A percentile compares a stretch with the other conserved stretches of the same genome.
These are phyloP conservation scores for Perodicticus potto DNA, from an alignment of 2,797 vertebrate genomes.

Conservation along the genomic window DNA sequence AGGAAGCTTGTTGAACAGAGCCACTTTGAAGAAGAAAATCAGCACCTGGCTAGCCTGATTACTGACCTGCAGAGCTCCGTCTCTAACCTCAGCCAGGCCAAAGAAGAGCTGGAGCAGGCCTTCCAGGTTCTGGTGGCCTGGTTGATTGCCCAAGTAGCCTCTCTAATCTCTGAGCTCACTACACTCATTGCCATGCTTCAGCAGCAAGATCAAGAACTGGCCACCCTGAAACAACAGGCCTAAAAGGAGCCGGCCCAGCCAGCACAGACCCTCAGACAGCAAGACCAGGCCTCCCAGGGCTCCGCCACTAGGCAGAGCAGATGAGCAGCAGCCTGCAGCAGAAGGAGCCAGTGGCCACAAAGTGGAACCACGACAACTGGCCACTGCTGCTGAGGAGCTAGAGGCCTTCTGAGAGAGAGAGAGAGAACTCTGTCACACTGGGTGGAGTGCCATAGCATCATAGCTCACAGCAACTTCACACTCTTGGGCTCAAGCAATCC, in stretches of 20 bases:
- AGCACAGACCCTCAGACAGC: slow-evolving; percentile 74
- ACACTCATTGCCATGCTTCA: slow-evolving; percentile 82
- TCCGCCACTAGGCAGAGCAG: slow-evolving; percentile 85
- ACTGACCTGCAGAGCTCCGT: slow-evolving; percentile 87
- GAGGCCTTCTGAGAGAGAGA: slow-evolving; percentile 56
- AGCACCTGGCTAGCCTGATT: slow-evolving; percentile 85
- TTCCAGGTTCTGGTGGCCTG: slow-evolving; percentile 84
- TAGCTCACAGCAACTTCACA: too few relatives aligned
- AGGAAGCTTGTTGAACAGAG: slow-evolving; percentile 81
- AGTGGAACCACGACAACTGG: slow-evolving; percentile 67
- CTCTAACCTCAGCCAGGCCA: slow-evolving; percentile 83
- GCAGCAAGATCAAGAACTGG: slow-evolving; percentile 86
- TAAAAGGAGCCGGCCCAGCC: slow-evolving; percentile 83
- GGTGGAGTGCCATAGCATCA: too few relatives aligned
- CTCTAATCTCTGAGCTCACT: slow-evolving; percentile 85
- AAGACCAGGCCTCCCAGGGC: slow-evolving; percentile 78
- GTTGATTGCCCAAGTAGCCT: slow-evolving; percentile 84
- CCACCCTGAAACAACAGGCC: slow-evolving; percentile 81
- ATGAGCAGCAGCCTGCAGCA: slow-evolving; percentile 83
- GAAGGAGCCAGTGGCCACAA: slow-evolving; percentile 77
- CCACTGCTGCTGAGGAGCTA: slow-evolving; percentile 56
- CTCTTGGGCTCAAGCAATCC: too few relatives aligned
- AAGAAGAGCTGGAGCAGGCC: slow-evolving; percentile 87
- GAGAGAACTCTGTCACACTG: too few relatives aligned
- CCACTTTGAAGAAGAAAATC: slow-evolving; percentile 87